Conservation (phyloP, 2,888 invertebrate species). For the Charanyca ferruginea region DNA sequence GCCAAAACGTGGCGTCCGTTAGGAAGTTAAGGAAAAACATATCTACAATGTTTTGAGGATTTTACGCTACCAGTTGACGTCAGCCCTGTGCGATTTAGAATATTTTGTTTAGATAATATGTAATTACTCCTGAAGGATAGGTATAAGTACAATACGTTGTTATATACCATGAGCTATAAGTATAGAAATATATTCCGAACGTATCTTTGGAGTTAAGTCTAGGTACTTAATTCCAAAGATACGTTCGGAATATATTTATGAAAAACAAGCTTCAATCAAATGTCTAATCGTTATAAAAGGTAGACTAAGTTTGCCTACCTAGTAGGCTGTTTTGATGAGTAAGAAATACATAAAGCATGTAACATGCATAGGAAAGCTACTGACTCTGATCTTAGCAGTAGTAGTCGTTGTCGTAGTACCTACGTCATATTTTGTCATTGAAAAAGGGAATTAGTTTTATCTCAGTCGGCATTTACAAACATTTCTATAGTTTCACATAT, state of each 20-base stretch:
- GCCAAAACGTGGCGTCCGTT: constrained; percentile 85
- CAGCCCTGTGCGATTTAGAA: constrained; percentile 36
- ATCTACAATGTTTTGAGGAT: constrained; percentile 72
- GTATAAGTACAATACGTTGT: too few species aligned
- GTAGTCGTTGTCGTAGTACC: background rate
- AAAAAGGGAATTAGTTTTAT: constrained; percentile 31
- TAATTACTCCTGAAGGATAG: too few species aligned
- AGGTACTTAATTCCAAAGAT: background rate
- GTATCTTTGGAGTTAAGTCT: background rate
- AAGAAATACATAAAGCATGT: background rate
- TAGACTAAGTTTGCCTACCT: background rate
- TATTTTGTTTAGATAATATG: constrained; percentile 1
- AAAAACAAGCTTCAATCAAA: background rate
- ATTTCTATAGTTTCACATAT: background rate
- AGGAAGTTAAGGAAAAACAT: constrained; percentile 78
- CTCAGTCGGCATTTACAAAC: constrained; percentile 17
- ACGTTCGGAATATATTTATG: background rate
- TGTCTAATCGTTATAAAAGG: too few species aligned
- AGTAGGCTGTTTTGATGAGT: background rate
- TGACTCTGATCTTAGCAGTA: background rate
- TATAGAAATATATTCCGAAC: background rate
- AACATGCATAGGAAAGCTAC: too few species aligned
- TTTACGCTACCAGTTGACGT: constrained; percentile 69
- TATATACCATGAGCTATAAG: too few species aligned
- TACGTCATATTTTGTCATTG: constrained; percentile 2